Conservation (phyloP, 2,888 invertebrate genomes). For the Lobophora halterata region DNA sequence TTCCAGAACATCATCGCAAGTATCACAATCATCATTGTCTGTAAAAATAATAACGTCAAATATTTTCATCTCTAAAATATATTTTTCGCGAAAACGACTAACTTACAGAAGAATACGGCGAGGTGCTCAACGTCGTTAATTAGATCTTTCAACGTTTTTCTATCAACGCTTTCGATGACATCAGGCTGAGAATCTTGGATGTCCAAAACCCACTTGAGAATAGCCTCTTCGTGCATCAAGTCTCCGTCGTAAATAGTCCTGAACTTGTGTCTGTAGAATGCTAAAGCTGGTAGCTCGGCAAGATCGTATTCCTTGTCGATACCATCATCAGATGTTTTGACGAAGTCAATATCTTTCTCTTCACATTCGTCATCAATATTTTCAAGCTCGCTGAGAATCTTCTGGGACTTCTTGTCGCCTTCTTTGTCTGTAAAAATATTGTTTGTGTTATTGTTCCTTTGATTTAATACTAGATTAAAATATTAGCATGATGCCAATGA, state of each 20-base stretch:
- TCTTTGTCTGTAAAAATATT: slow-evolving; percentile 85
- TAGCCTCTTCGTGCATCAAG: slow-evolving; percentile 94
- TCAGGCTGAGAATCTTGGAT: slow-evolving; percentile 92
- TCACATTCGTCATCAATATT: slow-evolving; percentile 97
- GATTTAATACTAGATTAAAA: no score
- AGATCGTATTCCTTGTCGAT: slow-evolving; percentile 94
- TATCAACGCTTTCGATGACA: slow-evolving; percentile 94
- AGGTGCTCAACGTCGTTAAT: slow-evolving; percentile 95
- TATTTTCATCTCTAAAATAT: not conserved
- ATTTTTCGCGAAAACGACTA: no score
- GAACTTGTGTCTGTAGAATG: slow-evolving; percentile 93
- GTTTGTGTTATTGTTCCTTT: no score
- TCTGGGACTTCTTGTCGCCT: slow-evolving; percentile 93
- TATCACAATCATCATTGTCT: slow-evolving; percentile 92
- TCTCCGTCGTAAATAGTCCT: slow-evolving; percentile 94
- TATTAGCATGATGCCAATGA: no score
- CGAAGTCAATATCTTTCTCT: slow-evolving; percentile 94
- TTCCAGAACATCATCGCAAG: slow-evolving; percentile 91
- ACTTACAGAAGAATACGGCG: slow-evolving; percentile 95
- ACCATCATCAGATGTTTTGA: slow-evolving; percentile 94
- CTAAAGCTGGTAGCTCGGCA: slow-evolving; percentile 88
- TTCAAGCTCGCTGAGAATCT: slow-evolving; percentile 92
- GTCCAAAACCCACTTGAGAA: slow-evolving; percentile 93
- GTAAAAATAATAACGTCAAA: slow-evolving; percentile 32
- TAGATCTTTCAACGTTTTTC: slow-evolving; percentile 92